Conservation (phyloP, 1,140 invertebrate species). For the Watersipora subatra region DNA sequence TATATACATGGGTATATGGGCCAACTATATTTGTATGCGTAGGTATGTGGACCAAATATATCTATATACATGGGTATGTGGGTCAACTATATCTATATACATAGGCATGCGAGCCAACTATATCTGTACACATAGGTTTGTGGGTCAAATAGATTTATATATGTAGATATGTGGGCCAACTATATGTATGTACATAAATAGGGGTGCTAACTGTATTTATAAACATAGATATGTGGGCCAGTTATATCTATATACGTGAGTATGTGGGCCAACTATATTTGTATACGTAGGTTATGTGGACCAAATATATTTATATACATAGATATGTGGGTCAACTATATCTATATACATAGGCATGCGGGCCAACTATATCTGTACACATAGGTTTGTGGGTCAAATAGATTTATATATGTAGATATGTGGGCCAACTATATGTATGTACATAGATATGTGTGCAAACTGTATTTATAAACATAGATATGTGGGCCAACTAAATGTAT, state of each 20-base stretch:
- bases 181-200: neutral
- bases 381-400: neutral
- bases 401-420: neutral
- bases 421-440: neutral
- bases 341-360: constrained; percentile 20
- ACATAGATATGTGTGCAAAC: constrained; percentile 25
- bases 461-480: neutral
- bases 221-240: neutral
- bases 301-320: neutral
- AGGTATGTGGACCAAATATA: neutral
- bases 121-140: neutral
- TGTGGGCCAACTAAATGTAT: neutral
- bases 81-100: neutral
- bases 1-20: constrained; percentile 21
- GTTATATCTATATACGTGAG: neutral
- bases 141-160: neutral
- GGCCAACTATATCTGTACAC: neutral
- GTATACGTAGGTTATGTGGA: neutral
- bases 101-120: too few species aligned
- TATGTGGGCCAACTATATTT: neutral
- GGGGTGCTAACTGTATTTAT: constrained; percentile 25
- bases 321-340: neutral
- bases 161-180: neutral
- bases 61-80: neutral
- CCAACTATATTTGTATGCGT: neutral